Evolutionary conservation across 2,888 invertebrate genomes (phyloP).

Genomic region (Neoaliturus tenellus): DNA sequence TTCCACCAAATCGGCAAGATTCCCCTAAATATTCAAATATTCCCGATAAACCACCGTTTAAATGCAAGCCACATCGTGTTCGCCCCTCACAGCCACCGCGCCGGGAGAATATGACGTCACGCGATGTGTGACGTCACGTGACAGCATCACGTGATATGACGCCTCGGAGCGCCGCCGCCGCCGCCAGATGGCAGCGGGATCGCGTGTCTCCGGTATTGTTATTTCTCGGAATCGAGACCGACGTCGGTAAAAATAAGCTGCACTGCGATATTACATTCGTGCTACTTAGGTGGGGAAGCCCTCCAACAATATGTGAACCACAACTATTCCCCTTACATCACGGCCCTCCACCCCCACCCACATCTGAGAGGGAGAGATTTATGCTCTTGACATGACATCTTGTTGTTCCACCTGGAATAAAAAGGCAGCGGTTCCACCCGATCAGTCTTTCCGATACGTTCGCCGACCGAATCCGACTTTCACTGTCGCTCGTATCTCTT

Average conservation of each 20-base stretch:
- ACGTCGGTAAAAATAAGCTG: slow-evolving; percentile 8
- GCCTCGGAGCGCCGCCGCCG: background rate
- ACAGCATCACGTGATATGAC: too few species aligned
- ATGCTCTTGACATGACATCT: slow-evolving; percentile 47
- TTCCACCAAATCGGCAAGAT: too few species aligned
- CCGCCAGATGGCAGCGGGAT: slow-evolving; percentile 1
- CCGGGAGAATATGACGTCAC: too few species aligned
- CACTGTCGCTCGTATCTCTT: background rate
- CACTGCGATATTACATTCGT: slow-evolving; percentile 27
- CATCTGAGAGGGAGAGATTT: background rate
- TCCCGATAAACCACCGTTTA: background rate
- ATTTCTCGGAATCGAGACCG: background rate
- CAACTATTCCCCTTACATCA: slow-evolving; percentile 29
- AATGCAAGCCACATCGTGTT: background rate
- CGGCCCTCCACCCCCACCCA: background rate
- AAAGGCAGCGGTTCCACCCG: slow-evolving; percentile 27
- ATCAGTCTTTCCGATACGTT: background rate
- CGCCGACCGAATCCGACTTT: background rate
- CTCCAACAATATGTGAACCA: slow-evolving; percentile 33
- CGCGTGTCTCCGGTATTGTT: background rate
- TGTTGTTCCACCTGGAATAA: slow-evolving; percentile 23
- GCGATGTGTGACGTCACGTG: background rate
- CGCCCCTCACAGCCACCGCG: background rate
- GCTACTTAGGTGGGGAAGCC: slow-evolving; percentile 7
- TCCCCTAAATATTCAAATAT: too few species aligned